These are phyloP conservation scores for Pandemis heparana DNA, from an alignment of 2,888 invertebrate genomes.

Conservation along the genomic window DNA sequence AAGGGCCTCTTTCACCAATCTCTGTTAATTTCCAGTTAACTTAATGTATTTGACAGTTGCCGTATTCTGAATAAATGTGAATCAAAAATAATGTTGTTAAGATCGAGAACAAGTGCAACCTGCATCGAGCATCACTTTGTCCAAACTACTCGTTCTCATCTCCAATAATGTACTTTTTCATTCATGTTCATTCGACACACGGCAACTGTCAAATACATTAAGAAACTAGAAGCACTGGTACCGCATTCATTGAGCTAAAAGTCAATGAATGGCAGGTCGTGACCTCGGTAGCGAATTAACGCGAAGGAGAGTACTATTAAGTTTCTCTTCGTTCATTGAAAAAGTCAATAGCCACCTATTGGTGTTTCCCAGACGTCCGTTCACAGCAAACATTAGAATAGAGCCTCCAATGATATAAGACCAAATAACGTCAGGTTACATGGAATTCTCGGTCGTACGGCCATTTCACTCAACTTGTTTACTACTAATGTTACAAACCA, in stretches of 20 bases:
- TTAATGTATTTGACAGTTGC: no score
- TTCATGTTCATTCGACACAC: no score
- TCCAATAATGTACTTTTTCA: no score
- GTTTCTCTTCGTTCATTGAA: constrained; percentile 20
- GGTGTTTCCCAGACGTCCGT: background rate
- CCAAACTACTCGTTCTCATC: no score
- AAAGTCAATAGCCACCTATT: constrained; percentile 17
- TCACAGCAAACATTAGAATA: background rate
- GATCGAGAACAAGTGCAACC: no score
- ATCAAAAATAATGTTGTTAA: no score
- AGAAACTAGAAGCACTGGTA: background rate
- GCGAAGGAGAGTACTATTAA: background rate
- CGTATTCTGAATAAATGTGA: no score
- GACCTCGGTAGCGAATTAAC: constrained; percentile 10
- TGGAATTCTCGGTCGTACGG: background rate
- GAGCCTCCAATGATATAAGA: background rate
- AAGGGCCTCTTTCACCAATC: no score
- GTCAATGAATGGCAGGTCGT: constrained; percentile 1
- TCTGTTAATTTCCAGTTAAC: no score
- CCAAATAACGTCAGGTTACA: constrained; percentile 1
- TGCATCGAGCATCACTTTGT: no score
- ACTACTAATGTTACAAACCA: constrained; percentile 15
- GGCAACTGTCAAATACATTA: no score
- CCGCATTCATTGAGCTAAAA: background rate
- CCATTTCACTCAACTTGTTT: constrained; percentile 15